Base-by-base conservation (phyloP, 2,113 vertebrate species). In the Nyctibius bracteatus region DNA sequence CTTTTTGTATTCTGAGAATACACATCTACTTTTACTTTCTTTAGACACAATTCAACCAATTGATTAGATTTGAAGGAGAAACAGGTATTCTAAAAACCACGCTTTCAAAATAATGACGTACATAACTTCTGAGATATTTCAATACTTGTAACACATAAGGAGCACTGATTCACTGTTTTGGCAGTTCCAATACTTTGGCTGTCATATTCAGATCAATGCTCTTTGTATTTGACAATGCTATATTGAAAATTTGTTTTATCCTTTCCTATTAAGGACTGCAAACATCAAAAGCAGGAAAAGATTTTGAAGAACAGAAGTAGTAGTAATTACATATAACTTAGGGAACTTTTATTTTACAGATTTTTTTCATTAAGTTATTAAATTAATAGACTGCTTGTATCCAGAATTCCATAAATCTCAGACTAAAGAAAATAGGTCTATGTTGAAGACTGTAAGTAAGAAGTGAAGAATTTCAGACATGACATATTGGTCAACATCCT, bases 21-120 rank as follows among this genome's bases (percentile, higher is more conserved):
- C 10, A 66, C 1, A 2, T 39, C 63, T 81, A 43, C 55, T 70
- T 88, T 67, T 43, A 51, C 33, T 81, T 71, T 47, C 54, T 65
- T 81, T 58, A 2, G 5, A 71, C 84, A 47, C 47, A 89, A 67
- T 75, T 91, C 52, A 91, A 86, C 81, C 30, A 88, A 88, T 39
- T 90, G 41, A 94, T 94, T 81, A 86, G 39, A 88, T 87, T 66
- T 91, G 27, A 92, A 96, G 51, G 33, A 81, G 55, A 92, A 96
- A 84, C 47, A 7, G 28, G 30, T 51, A 81, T 54, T 89, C 83
- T 47, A 81, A 84, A 91, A 94, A 15, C 0, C 11, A 35, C 39
- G 51, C 55, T 88, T 94, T 92, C 59, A 86, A 84, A 94, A 86
- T 86, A 94, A 88, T 66, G 44, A 88, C 94, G 55, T 84, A 86